Base-by-base conservation (phyloP, 2,888 invertebrate genomes). In the Caenorhabditis wallacei region DNA sequence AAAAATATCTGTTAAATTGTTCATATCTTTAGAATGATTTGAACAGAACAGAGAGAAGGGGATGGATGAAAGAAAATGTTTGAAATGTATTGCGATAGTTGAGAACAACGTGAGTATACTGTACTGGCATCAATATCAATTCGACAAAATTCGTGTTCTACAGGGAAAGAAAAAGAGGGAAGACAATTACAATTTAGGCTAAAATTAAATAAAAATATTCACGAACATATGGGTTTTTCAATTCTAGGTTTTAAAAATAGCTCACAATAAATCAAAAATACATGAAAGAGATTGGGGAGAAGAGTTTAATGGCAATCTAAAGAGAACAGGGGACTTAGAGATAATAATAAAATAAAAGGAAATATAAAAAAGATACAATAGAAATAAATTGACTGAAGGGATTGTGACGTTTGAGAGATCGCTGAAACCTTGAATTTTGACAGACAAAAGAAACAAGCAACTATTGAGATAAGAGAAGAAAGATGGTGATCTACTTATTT, bases 41-140 rank as follows among this genome's bases (percentile, higher is more conserved):
- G 30, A 30, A 5, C 8, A 3, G 30, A 3, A 3, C 3, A 16
- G 16, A 40, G 40, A 13, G 16, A 35, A 2, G 40, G 5, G 13
- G n/a, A 3, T 53, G 68, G 11, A 24, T 20, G 30, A 16, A 56
- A n/a, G 35, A 51, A 7, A 24, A 4, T n/a, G 40, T 13, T 43
- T 59, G 68, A 57, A 69, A 76, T 68, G 69, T 76, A 76, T 61
- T 68, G 68, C 76, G 69, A 59, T 54, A 46, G 37, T 22, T n/a
- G 66, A 37, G 48, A 57, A 57, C 22, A 61, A 72, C 37, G 37
- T 56, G 30, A 26, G 48, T 40, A 20, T 48, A 48, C 48, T 48
- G 48, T 20, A 20, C 48, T 48, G 48, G 40, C 40, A 40, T 40
- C 13, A 10, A 7, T 35, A 35, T 35, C 5, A 43, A 43, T 43